phyloP scores from a whole-genome alignment of 2,113 vertebrate genomes.

The Eira barbara region DNA sequence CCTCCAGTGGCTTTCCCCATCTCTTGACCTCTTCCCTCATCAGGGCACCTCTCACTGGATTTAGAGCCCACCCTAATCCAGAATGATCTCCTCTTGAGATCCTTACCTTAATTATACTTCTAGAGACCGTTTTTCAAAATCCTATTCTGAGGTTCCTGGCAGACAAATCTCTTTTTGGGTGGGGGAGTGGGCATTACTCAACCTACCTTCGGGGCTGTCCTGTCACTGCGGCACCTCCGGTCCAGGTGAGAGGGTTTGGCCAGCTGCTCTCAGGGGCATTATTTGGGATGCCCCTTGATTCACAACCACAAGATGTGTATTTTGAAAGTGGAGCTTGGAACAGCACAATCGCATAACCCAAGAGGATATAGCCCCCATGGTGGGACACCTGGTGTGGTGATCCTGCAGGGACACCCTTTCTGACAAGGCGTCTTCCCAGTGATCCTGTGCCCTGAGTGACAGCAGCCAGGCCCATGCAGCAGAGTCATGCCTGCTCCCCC shows the following conservation, averaged over 20 bases:
- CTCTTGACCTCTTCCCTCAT: neutral
- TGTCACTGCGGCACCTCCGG: neutral
- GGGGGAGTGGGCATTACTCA: neutral
- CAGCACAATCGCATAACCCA: neutral
- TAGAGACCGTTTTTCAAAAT: neutral
- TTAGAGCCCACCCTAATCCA: neutral
- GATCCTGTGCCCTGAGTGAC: neutral
- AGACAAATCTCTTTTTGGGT: neutral
- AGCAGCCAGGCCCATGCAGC: neutral
- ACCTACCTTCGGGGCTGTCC: too few species aligned
- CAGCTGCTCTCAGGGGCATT: neutral
- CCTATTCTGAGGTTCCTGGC: neutral
- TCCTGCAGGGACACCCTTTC: neutral
- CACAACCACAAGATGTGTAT: neutral
- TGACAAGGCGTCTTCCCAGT: neutral
- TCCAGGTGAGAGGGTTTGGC: neutral
- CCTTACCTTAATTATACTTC: neutral
- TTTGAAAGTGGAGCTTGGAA: neutral
- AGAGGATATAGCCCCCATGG: neutral
- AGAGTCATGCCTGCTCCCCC: accelerated
- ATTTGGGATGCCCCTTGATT: neutral
- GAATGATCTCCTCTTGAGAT: neutral
- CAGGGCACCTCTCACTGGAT: neutral
- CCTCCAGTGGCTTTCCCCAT: neutral
- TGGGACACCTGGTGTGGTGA: neutral